Conservation (phyloP, 2,113 vertebrate genomes). For the Montifringilla adamsi region DNA sequence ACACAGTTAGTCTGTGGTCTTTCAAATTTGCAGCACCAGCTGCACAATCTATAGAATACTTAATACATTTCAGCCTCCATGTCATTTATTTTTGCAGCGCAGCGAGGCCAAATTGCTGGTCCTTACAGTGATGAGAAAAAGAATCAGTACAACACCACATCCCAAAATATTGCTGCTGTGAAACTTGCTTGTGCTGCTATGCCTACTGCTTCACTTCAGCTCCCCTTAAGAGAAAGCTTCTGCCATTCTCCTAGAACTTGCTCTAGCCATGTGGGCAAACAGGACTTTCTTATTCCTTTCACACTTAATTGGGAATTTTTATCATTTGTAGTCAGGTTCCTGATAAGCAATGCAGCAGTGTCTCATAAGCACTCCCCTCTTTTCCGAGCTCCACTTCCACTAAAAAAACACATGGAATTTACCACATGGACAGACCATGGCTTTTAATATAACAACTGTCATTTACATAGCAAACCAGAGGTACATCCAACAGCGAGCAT, state of each 20-base stretch:
- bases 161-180: not conserved
- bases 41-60: not conserved
- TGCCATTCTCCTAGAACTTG: not conserved
- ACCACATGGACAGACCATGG: not conserved
- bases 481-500: rapidly evolving
- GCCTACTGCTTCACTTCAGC: not conserved
- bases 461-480: not conserved
- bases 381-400: not conserved
- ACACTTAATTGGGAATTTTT: not conserved
- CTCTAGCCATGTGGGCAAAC: not conserved
- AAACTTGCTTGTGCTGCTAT: not conserved
- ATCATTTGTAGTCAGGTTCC: not conserved
- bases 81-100: not conserved
- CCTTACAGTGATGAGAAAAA: not conserved
- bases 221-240: not conserved
- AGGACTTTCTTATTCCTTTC: not conserved
- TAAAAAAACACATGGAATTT: not conserved
- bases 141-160: not conserved
- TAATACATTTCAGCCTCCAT: not conserved
- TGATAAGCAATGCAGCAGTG: not conserved
- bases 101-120: not conserved
- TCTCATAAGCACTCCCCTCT: not conserved
- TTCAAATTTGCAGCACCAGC: not conserved
- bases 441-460: not conserved
- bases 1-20: not conserved